Conservation (phyloP, 2,888 invertebrate species). For the Myopa tessellatipennis region DNA sequence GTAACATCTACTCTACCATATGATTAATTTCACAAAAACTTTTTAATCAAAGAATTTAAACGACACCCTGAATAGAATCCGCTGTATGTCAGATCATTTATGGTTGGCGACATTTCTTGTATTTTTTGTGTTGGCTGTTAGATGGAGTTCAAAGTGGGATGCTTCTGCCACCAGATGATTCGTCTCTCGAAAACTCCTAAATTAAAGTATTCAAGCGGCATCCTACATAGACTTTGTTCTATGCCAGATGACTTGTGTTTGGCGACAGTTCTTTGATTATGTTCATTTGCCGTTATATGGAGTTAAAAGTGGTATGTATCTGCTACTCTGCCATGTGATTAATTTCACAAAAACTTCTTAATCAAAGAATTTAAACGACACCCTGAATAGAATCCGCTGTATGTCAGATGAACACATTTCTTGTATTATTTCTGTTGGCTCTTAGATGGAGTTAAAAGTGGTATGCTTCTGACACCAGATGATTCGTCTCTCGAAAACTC, state of each 20-base stretch:
- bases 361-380: too few species aligned
- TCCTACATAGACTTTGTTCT: slow-evolving; percentile 47
- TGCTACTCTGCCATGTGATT: too few species aligned
- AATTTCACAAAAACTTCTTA: too few species aligned
- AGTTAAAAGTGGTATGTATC: slow-evolving; percentile 43
- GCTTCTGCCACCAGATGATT: slow-evolving; percentile 12
- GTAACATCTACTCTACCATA: background rate
- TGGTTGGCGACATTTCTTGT: too few species aligned
- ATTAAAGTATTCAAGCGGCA: slow-evolving; percentile 46
- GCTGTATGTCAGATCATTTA: slow-evolving; percentile 41
- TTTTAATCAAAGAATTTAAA: too few species aligned
- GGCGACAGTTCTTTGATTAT: background rate
- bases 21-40: too few species aligned
- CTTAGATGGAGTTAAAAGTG: slow-evolving; percentile 47
- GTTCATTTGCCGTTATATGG: slow-evolving; percentile 16
- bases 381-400: slow-evolving; percentile 46
- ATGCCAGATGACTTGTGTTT: slow-evolving; percentile 50
- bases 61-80: slow-evolving; percentile 33
- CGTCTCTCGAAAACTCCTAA: slow-evolving; percentile 51
- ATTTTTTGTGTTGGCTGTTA: background rate
- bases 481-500: slow-evolving; percentile 49
- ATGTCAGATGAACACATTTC: slow-evolving; percentile 42
- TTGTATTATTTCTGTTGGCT: background rate
- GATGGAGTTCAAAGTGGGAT: slow-evolving; percentile 49
- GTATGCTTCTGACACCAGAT: slow-evolving; percentile 38